Evolutionary conservation across 2,113 vertebrate genomes (phyloP).

Genomic region (Tringa solitaria): DNA sequence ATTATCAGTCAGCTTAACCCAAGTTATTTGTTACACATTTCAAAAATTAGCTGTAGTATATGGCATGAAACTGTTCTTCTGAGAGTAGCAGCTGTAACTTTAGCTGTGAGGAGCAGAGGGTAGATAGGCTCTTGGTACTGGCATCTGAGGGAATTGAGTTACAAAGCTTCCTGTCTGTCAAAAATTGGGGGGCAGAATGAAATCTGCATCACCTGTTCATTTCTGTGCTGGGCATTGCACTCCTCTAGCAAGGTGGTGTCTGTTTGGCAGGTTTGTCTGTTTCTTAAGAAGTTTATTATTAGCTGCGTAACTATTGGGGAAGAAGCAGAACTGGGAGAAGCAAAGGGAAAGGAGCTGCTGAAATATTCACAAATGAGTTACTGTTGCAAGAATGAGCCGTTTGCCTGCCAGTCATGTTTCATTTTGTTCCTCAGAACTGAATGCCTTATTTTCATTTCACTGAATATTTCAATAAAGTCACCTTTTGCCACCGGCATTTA

Average conservation of each 20-base stretch:
- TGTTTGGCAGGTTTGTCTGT: neutral
- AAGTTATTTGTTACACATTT: slow-evolving; percentile 9
- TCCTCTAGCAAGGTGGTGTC: neutral
- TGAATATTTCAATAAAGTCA: slow-evolving; percentile 10
- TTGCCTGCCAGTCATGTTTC: slow-evolving; percentile 3
- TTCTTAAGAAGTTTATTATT: neutral
- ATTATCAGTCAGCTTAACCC: neutral
- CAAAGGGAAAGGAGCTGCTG: neutral
- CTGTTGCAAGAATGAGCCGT: neutral
- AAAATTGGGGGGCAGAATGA: neutral
- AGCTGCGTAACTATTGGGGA: rapidly evolving
- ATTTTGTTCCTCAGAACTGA: neutral
- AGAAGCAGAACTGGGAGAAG: neutral
- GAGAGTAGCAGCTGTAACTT: neutral
- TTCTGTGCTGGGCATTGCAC: neutral
- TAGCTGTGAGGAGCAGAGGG: neutral
- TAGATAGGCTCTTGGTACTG: neutral
- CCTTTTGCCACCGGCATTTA: slow-evolving; percentile 1
- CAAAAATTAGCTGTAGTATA: slow-evolving; percentile 29
- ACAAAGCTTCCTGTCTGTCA: neutral
- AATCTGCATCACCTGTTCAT: neutral
- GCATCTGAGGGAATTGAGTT: neutral
- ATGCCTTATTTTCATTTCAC: neutral
- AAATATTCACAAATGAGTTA: neutral
- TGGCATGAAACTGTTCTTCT: neutral